Base-by-base conservation (phyloP, 1,140 invertebrate genomes). In the Marisa cornuarietis region DNA sequence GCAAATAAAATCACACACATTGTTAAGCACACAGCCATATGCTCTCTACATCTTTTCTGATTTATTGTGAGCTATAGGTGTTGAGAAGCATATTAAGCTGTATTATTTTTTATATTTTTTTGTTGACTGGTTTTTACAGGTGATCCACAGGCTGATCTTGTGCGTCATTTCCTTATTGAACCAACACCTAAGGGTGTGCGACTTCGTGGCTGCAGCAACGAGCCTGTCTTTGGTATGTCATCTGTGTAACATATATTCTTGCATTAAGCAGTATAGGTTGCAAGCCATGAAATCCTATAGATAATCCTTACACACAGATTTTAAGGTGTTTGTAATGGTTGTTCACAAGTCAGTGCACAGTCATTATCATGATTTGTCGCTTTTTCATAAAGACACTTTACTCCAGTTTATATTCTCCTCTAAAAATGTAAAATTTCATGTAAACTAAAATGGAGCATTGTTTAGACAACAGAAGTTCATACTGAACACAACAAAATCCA, bases 141-240 rank as follows among this genome's bases (percentile, higher is more conserved):
- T 69, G 94, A 95, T 87, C 93, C 93, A 11, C 90, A 90, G n/a
- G 95, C 94, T 85, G 97, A 98, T 89, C 92, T 98, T 18, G 97
- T 99, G 26, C 93, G 98, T 42, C 98, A 99, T 90, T 99, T 99
- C 92, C 93, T 99, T 16, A 98, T 99, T 85, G 98, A 99, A 90
- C 97, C 98, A 0, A 98, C 97, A 9, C 94, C 95, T 9, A 94
- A 96, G 84, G 98, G 98, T 61, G 98, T 99, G 22, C 93, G 96
- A 71, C 93, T 99, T 72, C 98, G 99, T 90, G 98, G 98, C 31
- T 99, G 97, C 89, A 93, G 95, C 71, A 98, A 99, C 91, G 98
- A 99, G 91, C 98, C 98, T 7, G 96, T 99, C 0, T 99, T 99
- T 91, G 96, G 95, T 94, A 88, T 91, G 91, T 88, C 14, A 72